Base-by-base conservation (phyloP, 2,113 vertebrate genomes). In the Eulemur macaco region DNA sequence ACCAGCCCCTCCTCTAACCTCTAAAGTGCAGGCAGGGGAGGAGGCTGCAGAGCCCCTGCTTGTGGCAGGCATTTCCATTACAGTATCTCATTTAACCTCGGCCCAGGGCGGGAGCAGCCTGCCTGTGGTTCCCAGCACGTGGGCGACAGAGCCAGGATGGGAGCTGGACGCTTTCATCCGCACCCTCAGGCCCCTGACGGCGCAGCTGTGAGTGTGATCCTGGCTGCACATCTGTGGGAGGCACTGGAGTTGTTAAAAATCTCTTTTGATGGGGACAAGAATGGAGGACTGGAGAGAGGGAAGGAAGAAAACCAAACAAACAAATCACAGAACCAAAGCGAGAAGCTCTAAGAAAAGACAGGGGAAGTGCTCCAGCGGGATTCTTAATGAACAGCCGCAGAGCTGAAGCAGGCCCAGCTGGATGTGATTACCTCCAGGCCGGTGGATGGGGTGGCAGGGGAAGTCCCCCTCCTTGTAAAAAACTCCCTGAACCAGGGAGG, bases 11-110 rank as follows among this genome's bases (percentile, higher is more conserved):
- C 37, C 17, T 21, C 34, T 11, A 25, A 68, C 31, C 50, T 42
- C 71, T 23, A 56, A 8, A 15, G 73, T 0, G 2, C 0, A 13
- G 58, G 20, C 42, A 8, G 78, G 47, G 27, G 52, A 63, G 20
- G 12, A 7, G 66, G 18, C 64, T 25, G 37, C 4, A 4, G 73
- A 29, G 39, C 37, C 42, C 50, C 86, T 1, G 17, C 69, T 52
- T 0, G 21, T 11, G n/a, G 21, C 15, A 1, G 76, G 81, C 27
- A 2, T 8, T 29, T 47, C 31, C 21, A 0, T 7, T 0, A 2
- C 71, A 15, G 18, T 0, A 42, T 4, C 34, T 39, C 15, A 7
- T 15, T 20, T 4, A 23, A 34, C 17, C 6, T 8, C 56, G 3
- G 27, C 39, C 23, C 3, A 39, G 76, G 54, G 73, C 42, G 0